These are phyloP conservation scores for Sphaeramia orbicularis DNA, from an alignment of 2,797 vertebrate species.

Conservation along the genomic window DNA sequence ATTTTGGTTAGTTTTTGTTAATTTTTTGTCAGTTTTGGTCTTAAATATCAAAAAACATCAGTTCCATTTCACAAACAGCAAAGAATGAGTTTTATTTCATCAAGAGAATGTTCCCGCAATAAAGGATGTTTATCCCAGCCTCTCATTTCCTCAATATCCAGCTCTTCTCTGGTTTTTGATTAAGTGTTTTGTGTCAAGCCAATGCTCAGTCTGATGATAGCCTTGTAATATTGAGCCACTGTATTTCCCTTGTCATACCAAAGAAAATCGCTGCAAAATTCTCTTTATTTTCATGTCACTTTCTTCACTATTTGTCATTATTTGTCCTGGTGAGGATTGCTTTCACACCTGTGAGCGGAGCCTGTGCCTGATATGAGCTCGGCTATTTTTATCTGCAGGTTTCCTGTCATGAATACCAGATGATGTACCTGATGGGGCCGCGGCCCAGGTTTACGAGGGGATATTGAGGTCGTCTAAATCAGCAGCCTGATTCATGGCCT, in stretches of 20 bases:
- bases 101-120: conserved; percentile 2
- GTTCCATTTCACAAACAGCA: not conserved
- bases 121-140: conserved; percentile 31
- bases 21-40: too few relatives aligned
- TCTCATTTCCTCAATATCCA: conserved; percentile 42
- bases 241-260: conserved; percentile 18
- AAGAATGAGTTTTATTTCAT: conserved; percentile 2
- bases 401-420: conserved; percentile 56
- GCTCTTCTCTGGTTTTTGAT: conserved; percentile 22
- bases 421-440: conserved; percentile 50
- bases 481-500: conserved; percentile 35
- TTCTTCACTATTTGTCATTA: conserved; percentile 42
- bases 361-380: conserved; percentile 22
- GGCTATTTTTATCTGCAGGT: conserved; percentile 60
- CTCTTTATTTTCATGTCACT: conserved; percentile 29
- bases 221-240: conserved; percentile 4
- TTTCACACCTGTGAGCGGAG: conserved; percentile 23
- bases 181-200: conserved; percentile 23
- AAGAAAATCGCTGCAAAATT: conserved; percentile 11
- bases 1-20: too few relatives aligned
- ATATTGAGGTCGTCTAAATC: conserved; percentile 51
- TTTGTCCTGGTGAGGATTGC: conserved; percentile 15
- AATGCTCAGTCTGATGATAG: conserved; percentile 9
- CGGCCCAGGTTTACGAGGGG: not conserved
- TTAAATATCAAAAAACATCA: too few relatives aligned